Base-by-base conservation (phyloP, 2,797 vertebrate species). In the Silurus aristotelis region DNA sequence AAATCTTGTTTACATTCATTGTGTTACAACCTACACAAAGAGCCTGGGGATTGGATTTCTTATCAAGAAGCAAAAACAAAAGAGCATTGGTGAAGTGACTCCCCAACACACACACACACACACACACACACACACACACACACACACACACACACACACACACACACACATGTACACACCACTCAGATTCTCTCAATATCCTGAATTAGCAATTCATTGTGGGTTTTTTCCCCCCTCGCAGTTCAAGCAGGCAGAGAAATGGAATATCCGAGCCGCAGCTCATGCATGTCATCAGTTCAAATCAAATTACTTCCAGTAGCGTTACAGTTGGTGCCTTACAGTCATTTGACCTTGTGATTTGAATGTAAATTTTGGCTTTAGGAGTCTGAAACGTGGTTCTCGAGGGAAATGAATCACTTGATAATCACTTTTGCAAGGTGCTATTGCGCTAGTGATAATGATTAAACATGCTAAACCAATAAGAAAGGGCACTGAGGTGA, bases 261-360 rank as follows among this genome's bases (percentile, higher is more conserved):
- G 46, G 81, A 86, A 80, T 87, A 75, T 80, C 68, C 70, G 48
- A 87, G 72, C 71, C 60, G 60, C 48, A 83, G 77, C 63, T 60
- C 78, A 67, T 87, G 82, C 68, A 67, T 83, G 80, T 86, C 86
- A 85, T 86, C 86, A 80, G 67, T 73, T 85, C 82, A 83, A 87
- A 86, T 84, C 82, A 87, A 87, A 86, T 88, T 82, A 86, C 63
- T 20, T 86, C 81, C 75, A 75, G 63, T 84, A 48, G 58, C 66
- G 78, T 71, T 81, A 43, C 83, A 85, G 68, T 72, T 48, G 27
- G 55, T 80, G 87, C 86, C 86, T 86, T 52, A 58, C 84, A 85
- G 87, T 84, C 84, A 61, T 88, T 88, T 88, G 88, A 87, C 89
- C 88, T 88, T 87, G 75, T 83, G 76, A 88, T 89, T 87, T 83